Conservation (phyloP, 2,888 invertebrate genomes). For the Calliopum simillimum region DNA sequence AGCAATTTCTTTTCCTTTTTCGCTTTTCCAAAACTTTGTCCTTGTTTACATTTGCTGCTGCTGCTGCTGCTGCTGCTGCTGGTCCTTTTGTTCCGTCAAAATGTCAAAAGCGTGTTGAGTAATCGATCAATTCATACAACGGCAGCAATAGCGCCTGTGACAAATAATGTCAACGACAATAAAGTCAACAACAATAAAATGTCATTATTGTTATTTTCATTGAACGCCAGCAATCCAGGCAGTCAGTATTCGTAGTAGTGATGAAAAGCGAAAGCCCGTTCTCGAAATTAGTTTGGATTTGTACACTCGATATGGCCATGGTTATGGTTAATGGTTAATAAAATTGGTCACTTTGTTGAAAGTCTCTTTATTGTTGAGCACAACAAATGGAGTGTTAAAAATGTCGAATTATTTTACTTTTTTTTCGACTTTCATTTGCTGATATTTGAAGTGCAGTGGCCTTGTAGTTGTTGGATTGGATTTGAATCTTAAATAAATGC, state of each 20-base stretch:
- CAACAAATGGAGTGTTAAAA: too few species aligned
- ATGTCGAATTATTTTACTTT: too few species aligned
- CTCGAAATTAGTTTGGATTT: too few species aligned
- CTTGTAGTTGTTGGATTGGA: not conserved
- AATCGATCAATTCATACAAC: constrained; percentile 58
- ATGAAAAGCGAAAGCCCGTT: too few species aligned
- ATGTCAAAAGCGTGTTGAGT: constrained; percentile 49
- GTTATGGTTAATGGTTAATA: too few species aligned
- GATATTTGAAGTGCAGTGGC: not conserved
- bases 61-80: constrained; percentile 30
- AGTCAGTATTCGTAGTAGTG: too few species aligned
- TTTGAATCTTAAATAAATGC: not conserved
- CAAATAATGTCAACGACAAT: constrained; percentile 42
- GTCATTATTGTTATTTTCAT: not conserved
- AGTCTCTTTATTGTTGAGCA: too few species aligned
- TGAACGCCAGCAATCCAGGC: too few species aligned
- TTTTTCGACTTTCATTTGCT: not conserved
- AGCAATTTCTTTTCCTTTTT: too few species aligned
- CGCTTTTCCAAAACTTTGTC: not conserved
- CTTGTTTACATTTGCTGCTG: constrained; percentile 10
- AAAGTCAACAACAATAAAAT: constrained; percentile 33
- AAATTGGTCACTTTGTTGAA: too few species aligned
- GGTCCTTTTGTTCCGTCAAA: not conserved
- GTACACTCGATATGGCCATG: too few species aligned
- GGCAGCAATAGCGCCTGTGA: constrained; percentile 21